Evolutionary conservation across 2,797 vertebrate species (phyloP).

Genomic region (Ciconia nigra): DNA sequence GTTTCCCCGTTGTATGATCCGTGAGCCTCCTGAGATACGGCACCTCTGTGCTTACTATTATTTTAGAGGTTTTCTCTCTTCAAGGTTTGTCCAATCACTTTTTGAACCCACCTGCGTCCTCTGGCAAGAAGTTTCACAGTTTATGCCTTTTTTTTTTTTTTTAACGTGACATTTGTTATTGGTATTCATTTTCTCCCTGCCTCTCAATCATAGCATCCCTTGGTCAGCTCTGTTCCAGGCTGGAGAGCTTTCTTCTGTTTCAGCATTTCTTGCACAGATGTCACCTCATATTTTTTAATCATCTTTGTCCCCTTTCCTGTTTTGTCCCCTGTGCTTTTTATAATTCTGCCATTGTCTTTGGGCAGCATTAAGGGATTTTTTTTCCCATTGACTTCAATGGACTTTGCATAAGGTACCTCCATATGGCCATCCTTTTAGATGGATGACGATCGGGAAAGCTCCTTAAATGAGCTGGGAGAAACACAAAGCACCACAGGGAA

Average conservation of each 20-base stretch:
- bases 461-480: not conserved
- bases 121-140: not conserved
- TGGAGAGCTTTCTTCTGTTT: not conserved
- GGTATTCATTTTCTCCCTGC: not conserved
- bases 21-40: not conserved
- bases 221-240: not conserved
- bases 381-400: not conserved
- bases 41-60: not conserved
- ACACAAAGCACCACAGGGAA: not conserved
- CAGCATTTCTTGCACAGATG: not conserved
- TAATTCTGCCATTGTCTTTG: not conserved
- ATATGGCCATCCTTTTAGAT: not conserved
- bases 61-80: not conserved
- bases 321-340: not conserved
- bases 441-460: not conserved
- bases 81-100: not conserved
- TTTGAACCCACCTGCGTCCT: not conserved
- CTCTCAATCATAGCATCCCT: not conserved
- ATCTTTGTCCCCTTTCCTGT: not conserved
- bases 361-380: not conserved
- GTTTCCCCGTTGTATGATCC: not conserved
- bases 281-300: not conserved
- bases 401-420: not conserved
- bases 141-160: not conserved
- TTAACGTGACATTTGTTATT: not conserved